These are phyloP conservation scores for Eudemis profundana DNA, from an alignment of 2,888 invertebrate genomes.

Conservation along the genomic window DNA sequence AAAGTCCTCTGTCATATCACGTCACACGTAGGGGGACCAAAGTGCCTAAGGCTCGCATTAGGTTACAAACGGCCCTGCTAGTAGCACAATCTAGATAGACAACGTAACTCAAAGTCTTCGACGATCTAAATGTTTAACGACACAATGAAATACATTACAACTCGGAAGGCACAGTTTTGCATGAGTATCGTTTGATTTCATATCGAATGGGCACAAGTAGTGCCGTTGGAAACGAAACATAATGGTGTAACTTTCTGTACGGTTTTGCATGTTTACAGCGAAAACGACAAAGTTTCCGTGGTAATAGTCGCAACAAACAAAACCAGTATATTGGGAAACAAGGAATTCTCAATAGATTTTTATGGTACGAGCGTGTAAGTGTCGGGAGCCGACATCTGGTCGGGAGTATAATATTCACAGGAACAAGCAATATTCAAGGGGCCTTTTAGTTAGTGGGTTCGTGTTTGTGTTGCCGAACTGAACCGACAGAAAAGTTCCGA, in stretches of 20 bases:
- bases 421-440: conserved; percentile 27
- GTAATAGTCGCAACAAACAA: conserved; percentile 28
- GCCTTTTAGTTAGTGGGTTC: conserved; percentile 34
- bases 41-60: too few species aligned
- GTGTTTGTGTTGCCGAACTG: conserved; percentile 41
- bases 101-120: conserved; percentile 8
- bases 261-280: conserved; percentile 32
- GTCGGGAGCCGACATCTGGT: conserved; percentile 16
- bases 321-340: conserved; percentile 22
- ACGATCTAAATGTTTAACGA: conserved; percentile 14
- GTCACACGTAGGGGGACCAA: too few species aligned
- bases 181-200: conserved; percentile 22
- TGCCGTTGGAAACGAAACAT: conserved; percentile 24
- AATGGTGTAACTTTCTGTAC: conserved; percentile 30
- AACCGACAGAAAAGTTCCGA: conserved; percentile 45
- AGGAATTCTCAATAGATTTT: conserved; percentile 33
- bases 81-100: conserved; percentile 17
- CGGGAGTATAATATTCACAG: conserved; percentile 26
- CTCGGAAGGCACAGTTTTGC: conserved; percentile 17
- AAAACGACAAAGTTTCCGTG: conserved; percentile 31
- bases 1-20: too few species aligned
- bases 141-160: conserved; percentile 15
- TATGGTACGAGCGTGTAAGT: conserved; percentile 26
- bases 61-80: too few species aligned
- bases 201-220: conserved; percentile 22